Evolutionary conservation across 2,797 vertebrate genomes (phyloP).

Genomic region (Gouania willdenowi): DNA sequence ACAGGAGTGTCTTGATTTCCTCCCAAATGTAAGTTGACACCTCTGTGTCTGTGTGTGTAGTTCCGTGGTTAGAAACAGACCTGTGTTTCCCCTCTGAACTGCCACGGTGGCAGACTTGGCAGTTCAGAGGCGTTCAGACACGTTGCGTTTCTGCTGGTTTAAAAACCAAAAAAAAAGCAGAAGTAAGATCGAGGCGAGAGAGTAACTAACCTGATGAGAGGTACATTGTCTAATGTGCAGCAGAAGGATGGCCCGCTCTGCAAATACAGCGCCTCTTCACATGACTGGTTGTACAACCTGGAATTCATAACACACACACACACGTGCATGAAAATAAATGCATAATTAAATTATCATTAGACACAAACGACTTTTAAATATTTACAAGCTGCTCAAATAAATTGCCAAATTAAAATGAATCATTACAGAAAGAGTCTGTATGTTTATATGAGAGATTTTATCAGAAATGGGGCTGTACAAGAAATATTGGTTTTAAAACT

Average conservation of each 20-base stretch:
- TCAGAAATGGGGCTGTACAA: too few relatives aligned
- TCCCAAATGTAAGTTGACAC: conserved; percentile 32
- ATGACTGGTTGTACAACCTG: conserved; percentile 87
- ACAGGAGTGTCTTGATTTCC: conserved; percentile 40
- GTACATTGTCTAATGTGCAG: conserved; percentile 84
- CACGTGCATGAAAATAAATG: not conserved
- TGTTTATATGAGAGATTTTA: too few relatives aligned
- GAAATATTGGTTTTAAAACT: too few relatives aligned
- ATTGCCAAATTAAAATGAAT: too few relatives aligned
- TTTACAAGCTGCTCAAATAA: too few relatives aligned
- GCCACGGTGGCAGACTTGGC: conserved; percentile 60
- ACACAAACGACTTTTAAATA: too few relatives aligned
- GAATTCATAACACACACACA: not conserved
- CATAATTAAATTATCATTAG: not conserved
- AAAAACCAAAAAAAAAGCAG: conserved; percentile 8
- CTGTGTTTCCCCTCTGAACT: conserved; percentile 38
- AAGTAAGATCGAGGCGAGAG: conserved; percentile 1
- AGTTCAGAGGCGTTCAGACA: conserved; percentile 28
- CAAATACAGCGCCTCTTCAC: conserved; percentile 70
- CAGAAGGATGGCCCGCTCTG: conserved; percentile 75
- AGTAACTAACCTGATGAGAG: conserved; percentile 82
- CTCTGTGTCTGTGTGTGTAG: conserved; percentile 34
- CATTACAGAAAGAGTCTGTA: too few relatives aligned
- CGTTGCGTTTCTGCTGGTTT: conserved; percentile 54
- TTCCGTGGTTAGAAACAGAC: conserved; percentile 39